These are phyloP conservation scores for Leptatherina wallacei DNA, from an alignment of 2,797 vertebrate species.

Conservation along the genomic window DNA sequence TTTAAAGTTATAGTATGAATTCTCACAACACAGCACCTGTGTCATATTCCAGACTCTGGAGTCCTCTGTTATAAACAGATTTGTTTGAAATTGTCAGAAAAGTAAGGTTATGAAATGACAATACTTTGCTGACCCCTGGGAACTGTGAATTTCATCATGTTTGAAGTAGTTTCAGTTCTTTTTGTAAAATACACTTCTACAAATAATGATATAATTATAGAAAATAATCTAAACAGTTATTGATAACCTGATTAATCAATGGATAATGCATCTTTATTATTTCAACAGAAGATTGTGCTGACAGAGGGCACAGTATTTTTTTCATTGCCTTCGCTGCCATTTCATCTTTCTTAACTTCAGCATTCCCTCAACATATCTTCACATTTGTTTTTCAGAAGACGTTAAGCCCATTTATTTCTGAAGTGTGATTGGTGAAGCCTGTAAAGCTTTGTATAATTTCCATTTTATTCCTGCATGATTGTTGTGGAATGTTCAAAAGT, in stretches of 20 bases:
- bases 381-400: conserved; percentile 53
- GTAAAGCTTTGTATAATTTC: conserved; percentile 63
- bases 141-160: not conserved
- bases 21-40: not conserved
- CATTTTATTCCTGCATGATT: conserved; percentile 80
- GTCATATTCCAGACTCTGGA: conserved; percentile 2
- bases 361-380: conserved; percentile 46
- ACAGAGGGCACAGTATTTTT: conserved; percentile 7
- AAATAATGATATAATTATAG: not conserved
- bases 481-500: conserved; percentile 80
- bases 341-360: conserved; percentile 25
- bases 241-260: not conserved
- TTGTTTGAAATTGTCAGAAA: conserved; percentile 1
- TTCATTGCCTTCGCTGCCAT: not conserved
- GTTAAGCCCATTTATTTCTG: conserved; percentile 53
- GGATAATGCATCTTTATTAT: not conserved
- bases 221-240: not conserved
- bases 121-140: not conserved
- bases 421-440: conserved; percentile 58
- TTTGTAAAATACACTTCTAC: conserved; percentile 8
- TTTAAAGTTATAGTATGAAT: not conserved
- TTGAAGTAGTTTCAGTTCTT: conserved; percentile 32
- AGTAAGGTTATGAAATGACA: not conserved
- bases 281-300: conserved; percentile 15
- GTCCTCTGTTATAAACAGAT: not conserved